Evolutionary conservation across 2,113 vertebrate genomes (phyloP).

Genomic region (Pionites leucogaster): DNA sequence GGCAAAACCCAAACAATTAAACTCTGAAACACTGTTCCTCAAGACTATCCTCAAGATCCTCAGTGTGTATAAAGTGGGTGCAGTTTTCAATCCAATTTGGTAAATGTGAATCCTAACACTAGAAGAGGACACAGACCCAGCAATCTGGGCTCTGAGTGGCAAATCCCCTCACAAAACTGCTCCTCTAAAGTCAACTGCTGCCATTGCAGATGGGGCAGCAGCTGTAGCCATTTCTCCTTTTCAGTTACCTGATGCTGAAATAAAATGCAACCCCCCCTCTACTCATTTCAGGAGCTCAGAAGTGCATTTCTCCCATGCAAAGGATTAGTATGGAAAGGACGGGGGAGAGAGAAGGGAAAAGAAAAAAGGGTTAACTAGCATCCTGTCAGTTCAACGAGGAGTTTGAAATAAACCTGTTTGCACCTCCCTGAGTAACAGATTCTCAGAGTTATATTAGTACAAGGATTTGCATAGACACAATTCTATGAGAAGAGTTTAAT

Average conservation of each 20-base stretch:
- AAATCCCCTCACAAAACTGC: neutral
- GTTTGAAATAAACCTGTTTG: neutral
- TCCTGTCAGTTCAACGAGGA: neutral
- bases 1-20: neutral
- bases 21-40: neutral
- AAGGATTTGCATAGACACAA: neutral
- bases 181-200: neutral
- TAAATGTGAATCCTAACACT: neutral
- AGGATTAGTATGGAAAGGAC: neutral
- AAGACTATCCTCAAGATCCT: neutral
- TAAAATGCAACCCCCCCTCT: neutral
- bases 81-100: neutral
- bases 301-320: neutral
- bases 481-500: neutral
- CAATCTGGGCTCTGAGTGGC: neutral
- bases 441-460: neutral
- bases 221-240: neutral
- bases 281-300: neutral
- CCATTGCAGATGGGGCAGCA: rapidly evolving
- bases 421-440: neutral
- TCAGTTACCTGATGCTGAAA: neutral
- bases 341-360: neutral
- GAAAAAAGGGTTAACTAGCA: neutral
- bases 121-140: neutral
- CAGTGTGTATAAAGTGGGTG: neutral